A percentile compares a stretch with the other conserved stretches of the same genome.
Conservation (phyloP, 2,797 vertebrate species). For the Artibeus lituratus region DNA sequence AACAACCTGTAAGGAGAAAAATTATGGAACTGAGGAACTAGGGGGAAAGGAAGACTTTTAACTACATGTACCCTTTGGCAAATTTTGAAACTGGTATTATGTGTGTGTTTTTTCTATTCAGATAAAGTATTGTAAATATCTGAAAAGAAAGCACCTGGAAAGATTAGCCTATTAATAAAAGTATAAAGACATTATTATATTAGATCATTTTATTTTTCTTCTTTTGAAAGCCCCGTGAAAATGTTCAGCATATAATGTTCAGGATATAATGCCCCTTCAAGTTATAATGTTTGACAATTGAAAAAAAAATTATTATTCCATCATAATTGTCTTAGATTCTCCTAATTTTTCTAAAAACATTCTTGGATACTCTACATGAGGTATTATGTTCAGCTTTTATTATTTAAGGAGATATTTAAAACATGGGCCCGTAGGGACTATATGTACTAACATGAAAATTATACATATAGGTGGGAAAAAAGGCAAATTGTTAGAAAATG, state of each 20-base stretch:
- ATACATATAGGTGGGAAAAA: not conserved
- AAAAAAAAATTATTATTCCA: not conserved
- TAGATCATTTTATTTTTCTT: not conserved
- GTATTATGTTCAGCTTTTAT: conserved; percentile 11
- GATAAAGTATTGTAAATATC: not conserved
- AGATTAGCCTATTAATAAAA: conserved; percentile 20
- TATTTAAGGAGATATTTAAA: conserved; percentile 40
- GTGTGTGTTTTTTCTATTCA: not conserved
- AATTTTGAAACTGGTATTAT: not conserved
- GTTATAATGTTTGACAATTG: not conserved
- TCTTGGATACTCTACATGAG: not conserved
- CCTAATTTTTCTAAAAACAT: not conserved
- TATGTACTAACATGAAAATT: not conserved
- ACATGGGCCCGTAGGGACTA: not conserved
- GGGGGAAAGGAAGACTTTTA: not conserved
- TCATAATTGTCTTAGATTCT: not conserved
- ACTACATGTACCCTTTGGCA: not conserved
- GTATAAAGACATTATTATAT: not conserved
- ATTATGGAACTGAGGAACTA: not conserved
- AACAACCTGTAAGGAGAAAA: not conserved
- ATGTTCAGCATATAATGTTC: not conserved
- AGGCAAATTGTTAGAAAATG: not conserved
- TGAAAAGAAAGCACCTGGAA: conserved; percentile 11
- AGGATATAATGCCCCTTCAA: not conserved
- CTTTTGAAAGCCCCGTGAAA: conserved; percentile 9